Evolutionary conservation across 2,888 invertebrate genomes (phyloP).

Genomic region (Ischnura elegans): DNA sequence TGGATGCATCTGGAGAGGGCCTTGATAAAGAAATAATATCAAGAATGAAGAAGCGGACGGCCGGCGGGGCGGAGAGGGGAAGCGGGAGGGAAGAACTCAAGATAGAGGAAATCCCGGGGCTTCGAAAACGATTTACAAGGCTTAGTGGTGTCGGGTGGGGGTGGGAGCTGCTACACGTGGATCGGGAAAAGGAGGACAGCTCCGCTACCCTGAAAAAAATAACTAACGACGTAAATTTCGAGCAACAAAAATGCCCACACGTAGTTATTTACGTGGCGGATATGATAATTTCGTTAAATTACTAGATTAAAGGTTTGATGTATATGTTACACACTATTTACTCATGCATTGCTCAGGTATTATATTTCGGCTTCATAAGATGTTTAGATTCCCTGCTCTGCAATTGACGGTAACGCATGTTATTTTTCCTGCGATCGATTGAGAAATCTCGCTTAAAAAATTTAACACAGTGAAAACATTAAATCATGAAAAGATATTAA

Average conservation of each 20-base stretch:
- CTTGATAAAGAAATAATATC: neutral
- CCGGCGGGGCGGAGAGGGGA: neutral
- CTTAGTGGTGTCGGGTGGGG: neutral
- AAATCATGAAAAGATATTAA: no score
- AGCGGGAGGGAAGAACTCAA: neutral
- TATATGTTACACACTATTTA: no score
- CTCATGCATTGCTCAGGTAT: no score
- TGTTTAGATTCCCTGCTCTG: no score
- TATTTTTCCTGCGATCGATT: no score
- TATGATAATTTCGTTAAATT: no score
- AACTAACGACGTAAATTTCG: neutral
- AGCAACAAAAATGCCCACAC: neutral
- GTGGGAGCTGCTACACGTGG: neutral
- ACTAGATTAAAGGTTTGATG: no score
- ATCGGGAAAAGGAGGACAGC: neutral
- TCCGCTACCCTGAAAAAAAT: neutral
- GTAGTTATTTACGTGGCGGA: neutral
- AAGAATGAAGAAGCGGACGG: neutral
- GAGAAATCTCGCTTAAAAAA: no score
- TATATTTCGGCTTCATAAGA: no score
- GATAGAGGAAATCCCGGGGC: neutral
- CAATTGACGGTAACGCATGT: no score
- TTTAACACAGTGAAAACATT: no score
- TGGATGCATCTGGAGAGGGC: neutral
- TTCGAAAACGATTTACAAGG: constrained; percentile 25